Conservation (phyloP, 1,140 invertebrate species). For the Diuraphis noxia region DNA sequence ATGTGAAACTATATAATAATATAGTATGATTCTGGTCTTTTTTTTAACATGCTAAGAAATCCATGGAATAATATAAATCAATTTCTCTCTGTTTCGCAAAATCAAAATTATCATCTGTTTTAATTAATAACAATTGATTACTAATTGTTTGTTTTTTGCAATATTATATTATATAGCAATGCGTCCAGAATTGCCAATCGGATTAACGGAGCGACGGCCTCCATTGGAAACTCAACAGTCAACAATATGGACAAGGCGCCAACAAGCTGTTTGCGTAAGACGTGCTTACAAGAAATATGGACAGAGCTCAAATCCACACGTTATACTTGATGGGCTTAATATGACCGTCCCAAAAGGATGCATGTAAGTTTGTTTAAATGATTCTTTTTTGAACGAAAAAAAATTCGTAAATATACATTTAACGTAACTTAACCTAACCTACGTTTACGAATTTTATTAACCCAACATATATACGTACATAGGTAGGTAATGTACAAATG, state of each 20-base stretch:
- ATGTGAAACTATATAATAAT: background rate
- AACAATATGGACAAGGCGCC: slow-evolving; percentile 71
- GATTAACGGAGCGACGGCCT: slow-evolving; percentile 54
- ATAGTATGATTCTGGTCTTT: background rate
- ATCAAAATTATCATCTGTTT: background rate
- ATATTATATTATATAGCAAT: slow-evolving; percentile 36
- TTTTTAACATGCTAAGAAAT: background rate
- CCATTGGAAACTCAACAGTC: slow-evolving; percentile 67
- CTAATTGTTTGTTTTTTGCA: background rate
- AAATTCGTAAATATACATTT: background rate
- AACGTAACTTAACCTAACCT: too few relatives aligned
- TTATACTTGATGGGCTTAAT: slow-evolving; percentile 82
- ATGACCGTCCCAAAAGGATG: slow-evolving; percentile 90
- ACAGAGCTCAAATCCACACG: slow-evolving; percentile 77
- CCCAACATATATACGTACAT: background rate
- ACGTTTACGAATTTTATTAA: background rate
- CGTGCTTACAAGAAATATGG: slow-evolving; percentile 87
- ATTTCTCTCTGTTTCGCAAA: background rate
- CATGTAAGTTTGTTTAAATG: slow-evolving; percentile 73
- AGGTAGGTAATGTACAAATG: background rate
- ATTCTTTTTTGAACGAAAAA: background rate
- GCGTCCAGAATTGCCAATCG: slow-evolving; percentile 40
- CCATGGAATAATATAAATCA: background rate
- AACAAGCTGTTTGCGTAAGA: slow-evolving; percentile 80
- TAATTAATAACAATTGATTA: background rate